Conservation (phyloP, 2,888 invertebrate genomes). For the Macrostomum cliftonense region DNA sequence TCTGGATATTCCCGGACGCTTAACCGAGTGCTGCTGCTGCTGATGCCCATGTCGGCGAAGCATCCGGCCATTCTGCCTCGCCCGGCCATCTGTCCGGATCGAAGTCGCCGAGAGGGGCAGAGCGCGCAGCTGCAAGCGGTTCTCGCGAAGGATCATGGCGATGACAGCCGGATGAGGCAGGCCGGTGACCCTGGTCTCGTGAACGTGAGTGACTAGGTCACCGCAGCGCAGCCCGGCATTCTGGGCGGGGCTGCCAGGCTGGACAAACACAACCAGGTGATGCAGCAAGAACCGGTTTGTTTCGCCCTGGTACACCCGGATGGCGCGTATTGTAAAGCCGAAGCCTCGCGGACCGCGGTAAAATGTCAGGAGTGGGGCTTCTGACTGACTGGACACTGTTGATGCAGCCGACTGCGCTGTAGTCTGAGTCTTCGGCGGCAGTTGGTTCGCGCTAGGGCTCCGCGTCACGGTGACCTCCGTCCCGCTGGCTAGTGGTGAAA, state of each 20-base stretch:
- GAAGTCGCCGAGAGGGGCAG: constrained; percentile 79
- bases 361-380: too few relatives aligned
- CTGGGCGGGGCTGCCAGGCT: constrained; percentile 44
- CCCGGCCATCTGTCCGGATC: constrained; percentile 64
- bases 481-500: too few relatives aligned
- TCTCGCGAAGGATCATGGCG: constrained; percentile 55
- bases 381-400: too few relatives aligned
- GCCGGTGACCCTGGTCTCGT: constrained; percentile 64
- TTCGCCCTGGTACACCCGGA: constrained; percentile 89
- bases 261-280: constrained; percentile 84
- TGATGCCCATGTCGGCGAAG: too few relatives aligned
- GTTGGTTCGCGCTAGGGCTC: too few relatives aligned
- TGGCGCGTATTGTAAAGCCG: constrained; percentile 91
- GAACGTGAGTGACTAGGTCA: constrained; percentile 65
- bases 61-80: constrained; percentile 8
- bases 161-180: constrained; percentile 69
- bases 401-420: too few relatives aligned
- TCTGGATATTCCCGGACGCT: too few relatives aligned
- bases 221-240: constrained; percentile 47
- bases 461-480: too few relatives aligned
- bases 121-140: constrained; percentile 34
- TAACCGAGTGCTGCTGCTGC: too few relatives aligned
- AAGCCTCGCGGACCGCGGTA: constrained; percentile 85
- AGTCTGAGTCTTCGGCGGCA: too few relatives aligned
- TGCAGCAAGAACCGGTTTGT: constrained; percentile 96